Evolutionary conservation across 2,888 invertebrate species (phyloP), one percentile per base, ranked within the genome.

Genomic region (Lasius fuliginosus): DNA sequence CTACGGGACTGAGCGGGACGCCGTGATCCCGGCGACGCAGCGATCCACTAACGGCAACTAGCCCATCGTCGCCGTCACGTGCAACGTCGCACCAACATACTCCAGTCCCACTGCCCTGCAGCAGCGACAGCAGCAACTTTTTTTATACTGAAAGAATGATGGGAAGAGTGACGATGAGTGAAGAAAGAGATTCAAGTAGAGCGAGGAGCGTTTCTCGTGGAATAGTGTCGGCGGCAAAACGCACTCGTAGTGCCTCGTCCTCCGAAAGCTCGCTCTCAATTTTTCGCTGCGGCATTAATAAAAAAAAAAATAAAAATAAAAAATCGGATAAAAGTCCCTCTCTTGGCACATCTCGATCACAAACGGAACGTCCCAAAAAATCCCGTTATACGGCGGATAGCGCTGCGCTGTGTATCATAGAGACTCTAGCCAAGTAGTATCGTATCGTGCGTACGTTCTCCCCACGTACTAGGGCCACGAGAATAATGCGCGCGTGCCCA

Each of bases 1-100:
- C 93, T 99, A 99, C 96, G 99, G 99, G 92, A 99, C 99, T 33
- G 97, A 97, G 90, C 93, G 95, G 27, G 95, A 95, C 86, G 95
- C 95, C 83, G 95, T 95, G 88, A 95, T 96, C 87, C 94, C 95
- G 73, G 91, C 95, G 77, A 93, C 94, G 86, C 95, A 96, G 83
- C 95, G 96, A 87, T 96, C 96, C 91, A 96, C 96, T 86, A 96
- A 96, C 91, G 96, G 96, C 92, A 96, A 96, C 94, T 96, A 94
- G 93, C 91, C 91, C 87, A 87, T 83, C 85, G 56, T 69, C 42
- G 89, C 71, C 86, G 67, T 86, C 82, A 86, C 69, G 73, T 88
- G 86, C 88, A 60, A 81, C 30, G 27, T 69, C 15, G 88, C 87
- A 87, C 91, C 91, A 89, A 92, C 91, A 90, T 91, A 93, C 92